Conservation (phyloP, 1,140 invertebrate genomes). For the Drosophila novamexicana region DNA sequence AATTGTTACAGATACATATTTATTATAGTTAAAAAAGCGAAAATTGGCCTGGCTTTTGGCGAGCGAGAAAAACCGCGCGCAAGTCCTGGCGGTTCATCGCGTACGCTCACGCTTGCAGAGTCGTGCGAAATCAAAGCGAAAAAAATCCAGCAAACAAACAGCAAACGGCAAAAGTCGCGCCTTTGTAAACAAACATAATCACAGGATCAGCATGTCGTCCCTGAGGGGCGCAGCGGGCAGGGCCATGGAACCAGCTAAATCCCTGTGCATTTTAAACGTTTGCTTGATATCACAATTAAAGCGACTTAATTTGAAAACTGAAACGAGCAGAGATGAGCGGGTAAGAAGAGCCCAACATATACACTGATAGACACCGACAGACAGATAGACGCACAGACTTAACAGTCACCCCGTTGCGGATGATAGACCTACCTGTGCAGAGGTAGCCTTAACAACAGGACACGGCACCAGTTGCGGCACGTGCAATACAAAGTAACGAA, state of each 20-base stretch:
- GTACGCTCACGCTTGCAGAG: conserved; percentile 37
- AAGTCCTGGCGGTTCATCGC: conserved; percentile 11
- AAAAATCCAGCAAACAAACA: conserved; percentile 61
- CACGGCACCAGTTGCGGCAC: conserved; percentile 56
- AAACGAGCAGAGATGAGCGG: conserved; percentile 51
- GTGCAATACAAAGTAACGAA: conserved; percentile 67
- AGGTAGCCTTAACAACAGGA: conserved; percentile 7
- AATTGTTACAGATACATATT: conserved; percentile 37
- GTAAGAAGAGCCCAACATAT: conserved; percentile 27
- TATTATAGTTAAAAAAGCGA: conserved; percentile 13
- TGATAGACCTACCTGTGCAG: conserved; percentile 63
- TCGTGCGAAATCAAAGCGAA: conserved; percentile 54
- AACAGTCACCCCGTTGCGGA: conserved; percentile 55
- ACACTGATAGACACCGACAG: conserved; percentile 4
- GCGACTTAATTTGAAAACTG: conserved; percentile 81
- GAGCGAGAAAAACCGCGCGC: conserved; percentile 21
- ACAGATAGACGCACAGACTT: conserved; percentile 22
- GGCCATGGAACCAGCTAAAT: conserved; percentile 54
- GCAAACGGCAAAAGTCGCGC: conserved; percentile 74
- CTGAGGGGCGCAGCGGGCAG: not conserved
- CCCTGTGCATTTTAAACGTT: conserved; percentile 72
- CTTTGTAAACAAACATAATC: conserved; percentile 79
- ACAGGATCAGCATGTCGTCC: conserved; percentile 69
- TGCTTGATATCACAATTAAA: conserved; percentile 83
- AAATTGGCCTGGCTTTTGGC: conserved; percentile 9